Base-by-base conservation (phyloP, 2,888 invertebrate genomes). In the Iphiclides podalirius region DNA sequence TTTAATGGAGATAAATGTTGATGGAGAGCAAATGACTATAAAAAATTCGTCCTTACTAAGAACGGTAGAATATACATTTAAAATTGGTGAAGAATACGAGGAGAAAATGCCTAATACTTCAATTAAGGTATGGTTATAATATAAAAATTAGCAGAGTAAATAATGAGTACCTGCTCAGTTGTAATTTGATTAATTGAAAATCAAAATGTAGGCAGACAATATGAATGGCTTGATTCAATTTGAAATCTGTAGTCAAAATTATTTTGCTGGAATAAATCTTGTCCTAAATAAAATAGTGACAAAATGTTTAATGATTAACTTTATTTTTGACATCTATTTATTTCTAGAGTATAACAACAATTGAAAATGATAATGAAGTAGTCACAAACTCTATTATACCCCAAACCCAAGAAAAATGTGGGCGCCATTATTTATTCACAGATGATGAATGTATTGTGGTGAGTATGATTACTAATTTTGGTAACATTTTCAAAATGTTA, bases 31-130 rank as follows among this genome's bases (percentile, higher is more conserved):
- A 38, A 92, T 92, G 91, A 86, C 80, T 0, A 90, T 93, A 16
- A 90, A 90, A 56, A 90, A 84, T 45, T 74, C 82, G 13, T 91
- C 92, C 0, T 60, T 92, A 40, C 58, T 93, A 38, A 83, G 91
- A 54, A 92, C 91, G 6, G 72, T 78, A 4, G 89, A 90, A 61
- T 62, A 72, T 20, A 89, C 76, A 49, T 93, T 93, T 64, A 90
- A 83, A 64, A 66, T 92, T 15, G 91, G 90, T 9, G 91, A 91
- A 60, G 91, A 92, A 61, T 93, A 92, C 76, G 90, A 90, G 50
- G 93, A 93, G 69, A 68, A 76, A 11, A 92, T 93, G 92, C 92
- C 92, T 1, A 90, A 84, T 52, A 72, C 75, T 7, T 63, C 59
- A 14, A 74, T 88, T 28, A 86, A 82, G 90, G 91, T 67, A 75